Percentiles rank a stretch among this genome's conserved stretches.
Conservation (phyloP, 2,888 invertebrate genomes). For the Drosophila mimetica region DNA sequence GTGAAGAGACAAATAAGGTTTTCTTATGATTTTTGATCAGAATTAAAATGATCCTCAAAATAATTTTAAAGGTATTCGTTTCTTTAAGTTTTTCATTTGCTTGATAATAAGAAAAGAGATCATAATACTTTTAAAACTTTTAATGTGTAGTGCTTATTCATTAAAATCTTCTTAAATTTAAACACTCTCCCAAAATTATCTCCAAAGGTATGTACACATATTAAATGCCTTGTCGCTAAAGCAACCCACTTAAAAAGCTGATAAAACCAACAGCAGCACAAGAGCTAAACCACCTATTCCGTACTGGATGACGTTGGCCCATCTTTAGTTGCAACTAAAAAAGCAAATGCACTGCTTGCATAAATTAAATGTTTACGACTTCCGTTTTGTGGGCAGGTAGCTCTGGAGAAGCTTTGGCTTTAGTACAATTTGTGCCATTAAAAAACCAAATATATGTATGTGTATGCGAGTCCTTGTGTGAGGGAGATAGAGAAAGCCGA, state of each 20-base stretch:
- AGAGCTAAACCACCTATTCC: constrained; percentile 13
- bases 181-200: not conserved
- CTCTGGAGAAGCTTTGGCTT: constrained; percentile 45
- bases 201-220: constrained; percentile 16
- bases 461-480: constrained; percentile 40
- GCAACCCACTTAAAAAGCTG: constrained; percentile 13
- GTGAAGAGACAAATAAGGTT: not conserved
- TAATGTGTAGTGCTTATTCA: not conserved
- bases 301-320: constrained; percentile 45
- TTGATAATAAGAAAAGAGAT: too few species aligned
- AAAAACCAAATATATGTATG: constrained; percentile 69
- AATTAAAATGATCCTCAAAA: too few species aligned
- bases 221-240: constrained; percentile 11
- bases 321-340: constrained; percentile 68
- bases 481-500: constrained; percentile 4
- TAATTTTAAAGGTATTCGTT: too few species aligned
- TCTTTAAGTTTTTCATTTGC: too few species aligned
- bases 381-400: constrained; percentile 56
- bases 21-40: not conserved
- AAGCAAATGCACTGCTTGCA: constrained; percentile 73
- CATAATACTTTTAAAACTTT: not conserved
- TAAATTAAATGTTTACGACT: constrained; percentile 77
- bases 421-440: constrained; percentile 56
- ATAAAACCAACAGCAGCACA: constrained; percentile 8
- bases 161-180: not conserved